Evolutionary conservation across 2,888 invertebrate species (phyloP), one percentile per base, ranked within the genome.

Genomic region (Tholera decimalis): DNA sequence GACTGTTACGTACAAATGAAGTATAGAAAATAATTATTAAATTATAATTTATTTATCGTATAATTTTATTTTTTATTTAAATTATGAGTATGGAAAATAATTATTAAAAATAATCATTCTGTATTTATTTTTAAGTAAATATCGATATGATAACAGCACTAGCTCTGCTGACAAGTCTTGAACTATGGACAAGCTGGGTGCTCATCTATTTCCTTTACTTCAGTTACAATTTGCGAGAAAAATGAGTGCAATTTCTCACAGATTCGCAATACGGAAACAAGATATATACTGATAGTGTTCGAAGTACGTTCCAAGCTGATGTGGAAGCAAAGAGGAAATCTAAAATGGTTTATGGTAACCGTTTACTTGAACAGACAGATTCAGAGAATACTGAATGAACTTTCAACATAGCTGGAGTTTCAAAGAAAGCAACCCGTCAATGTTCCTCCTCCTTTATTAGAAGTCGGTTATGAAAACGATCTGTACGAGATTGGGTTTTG

Each of bases 161-260:
- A 46, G 22, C 26, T 67, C 8, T 18, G 6, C 13, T 7, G 13
- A 44, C 11, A 68, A 72, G 35, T 49, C 26, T 55, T 7, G 47
- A 43, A 53, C 35, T 69, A 62, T 69, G 35, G 49, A 35, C 43
- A n/a, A 64, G 46, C 54, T 30, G 8, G 1, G 15, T 41, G 18
- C 53, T 71, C 58, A 71, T 73, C 37, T 51, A 59, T 73, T 71
- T 39, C 37, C 54, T 30, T 50, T 54, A 64, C 57, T 71, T 73
- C 58, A 43, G 55, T 65, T 56, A 76, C 58, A 65, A 64, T 76
- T 76, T 58, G 43, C 18, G 55, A 73, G 72, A 65, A 55, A 71
- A 72, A 73, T 73, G 72, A 56, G 46, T 53, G 47, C 39, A 77
- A 76, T 73, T 72, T 76, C 56, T 73, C 73, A 69, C 61, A 65